Conservation (phyloP, 2,113 vertebrate species). For the Marmota monax region DNA sequence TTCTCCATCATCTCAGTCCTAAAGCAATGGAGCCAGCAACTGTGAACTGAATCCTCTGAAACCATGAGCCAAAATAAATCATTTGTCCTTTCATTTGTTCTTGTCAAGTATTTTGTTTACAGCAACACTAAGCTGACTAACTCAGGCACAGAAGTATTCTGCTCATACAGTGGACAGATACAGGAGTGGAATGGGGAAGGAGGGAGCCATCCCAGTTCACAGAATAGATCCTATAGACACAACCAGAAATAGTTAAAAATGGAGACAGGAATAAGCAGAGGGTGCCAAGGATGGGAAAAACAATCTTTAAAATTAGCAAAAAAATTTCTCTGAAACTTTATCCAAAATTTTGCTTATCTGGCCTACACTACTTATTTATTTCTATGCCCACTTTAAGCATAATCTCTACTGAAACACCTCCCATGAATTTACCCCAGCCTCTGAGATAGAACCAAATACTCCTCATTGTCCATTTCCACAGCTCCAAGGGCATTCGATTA, state of each 20-base stretch:
- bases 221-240: background rate
- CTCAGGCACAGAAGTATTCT: background rate
- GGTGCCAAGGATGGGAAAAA: background rate
- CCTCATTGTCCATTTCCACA: background rate
- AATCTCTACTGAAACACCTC: background rate
- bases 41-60: too few species aligned
- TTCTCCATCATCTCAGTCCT: too few species aligned
- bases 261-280: background rate
- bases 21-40: too few species aligned
- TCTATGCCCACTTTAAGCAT: background rate
- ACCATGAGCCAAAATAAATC: too few species aligned
- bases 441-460: background rate
- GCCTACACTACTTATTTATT: background rate
- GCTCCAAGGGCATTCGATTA: background rate
- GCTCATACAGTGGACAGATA: background rate
- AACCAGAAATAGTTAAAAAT: background rate
- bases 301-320: background rate
- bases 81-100: too few species aligned
- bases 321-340: background rate
- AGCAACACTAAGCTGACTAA: too few species aligned
- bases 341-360: background rate
- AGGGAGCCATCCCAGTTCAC: background rate
- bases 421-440: background rate
- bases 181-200: rapidly evolving
- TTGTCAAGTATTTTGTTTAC: too few species aligned